Conservation (phyloP, 2,797 vertebrate genomes). For the Chelon labrosus region DNA sequence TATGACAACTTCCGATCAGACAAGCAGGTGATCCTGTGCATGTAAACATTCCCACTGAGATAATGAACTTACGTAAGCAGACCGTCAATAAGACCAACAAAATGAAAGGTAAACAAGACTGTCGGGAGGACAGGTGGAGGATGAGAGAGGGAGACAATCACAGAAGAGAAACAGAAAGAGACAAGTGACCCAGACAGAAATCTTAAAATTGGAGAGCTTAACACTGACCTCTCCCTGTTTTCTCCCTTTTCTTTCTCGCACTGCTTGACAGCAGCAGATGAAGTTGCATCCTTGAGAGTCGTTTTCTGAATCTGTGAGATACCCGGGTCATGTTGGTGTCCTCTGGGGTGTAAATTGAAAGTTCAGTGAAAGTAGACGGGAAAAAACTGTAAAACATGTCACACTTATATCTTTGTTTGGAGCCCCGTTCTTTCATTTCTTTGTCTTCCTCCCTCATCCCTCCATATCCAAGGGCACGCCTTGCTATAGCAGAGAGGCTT, state of each 20-base stretch:
- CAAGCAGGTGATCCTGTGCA: constrained; percentile 9
- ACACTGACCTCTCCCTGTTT: constrained; percentile 27
- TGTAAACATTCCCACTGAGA: constrained; percentile 29
- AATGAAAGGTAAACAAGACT: constrained; percentile 46
- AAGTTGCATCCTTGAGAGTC: constrained; percentile 40
- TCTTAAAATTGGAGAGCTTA: constrained; percentile 31
- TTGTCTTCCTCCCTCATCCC: constrained; percentile 32
- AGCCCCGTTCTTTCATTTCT: constrained; percentile 18
- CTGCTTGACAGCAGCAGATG: constrained; percentile 9
- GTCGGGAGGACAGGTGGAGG: constrained; percentile 20
- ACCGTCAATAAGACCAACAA: background rate
- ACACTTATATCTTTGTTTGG: constrained; percentile 38
- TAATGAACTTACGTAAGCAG: background rate
- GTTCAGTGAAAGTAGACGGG: constrained; percentile 10
- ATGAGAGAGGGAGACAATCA: constrained; percentile 21
- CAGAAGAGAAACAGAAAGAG: background rate
- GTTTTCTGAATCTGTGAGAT: constrained; percentile 19
- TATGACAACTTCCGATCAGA: background rate
- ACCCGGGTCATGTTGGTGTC: constrained; percentile 30
- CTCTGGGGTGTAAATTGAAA: constrained; percentile 18
- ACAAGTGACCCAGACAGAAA: constrained; percentile 66
- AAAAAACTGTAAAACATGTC: constrained; percentile 39
- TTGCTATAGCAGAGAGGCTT: constrained; percentile 22
- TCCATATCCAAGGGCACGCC: constrained; percentile 6
- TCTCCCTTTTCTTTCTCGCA: constrained; percentile 58